Percentiles rank a stretch among this genome's conserved stretches.
These are phyloP conservation scores for Andrena minutula DNA, from an alignment of 2,888 invertebrate genomes.

Conservation along the genomic window DNA sequence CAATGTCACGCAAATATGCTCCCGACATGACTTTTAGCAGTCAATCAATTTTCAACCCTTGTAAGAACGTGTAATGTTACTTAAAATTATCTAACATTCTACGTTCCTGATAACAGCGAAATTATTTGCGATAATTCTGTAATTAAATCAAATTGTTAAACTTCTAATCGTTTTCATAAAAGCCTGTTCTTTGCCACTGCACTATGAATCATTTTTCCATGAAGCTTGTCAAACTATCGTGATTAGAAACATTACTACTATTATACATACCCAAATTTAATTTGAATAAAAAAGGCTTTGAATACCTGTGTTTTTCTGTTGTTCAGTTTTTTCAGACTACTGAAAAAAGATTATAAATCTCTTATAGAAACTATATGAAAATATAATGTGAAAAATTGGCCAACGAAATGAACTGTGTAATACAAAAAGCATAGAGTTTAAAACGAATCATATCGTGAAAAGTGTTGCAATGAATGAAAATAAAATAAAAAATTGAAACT, in stretches of 20 bases:
- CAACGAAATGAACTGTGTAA: neutral
- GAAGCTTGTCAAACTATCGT: neutral
- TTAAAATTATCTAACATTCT: constrained; percentile 25
- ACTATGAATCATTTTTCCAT: neutral
- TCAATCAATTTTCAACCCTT: constrained; percentile 43
- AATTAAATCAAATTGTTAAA: constrained; percentile 40
- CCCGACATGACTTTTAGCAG: constrained; percentile 31
- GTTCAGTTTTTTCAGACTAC: no score
- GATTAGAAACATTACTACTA: no score
- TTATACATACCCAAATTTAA: no score
- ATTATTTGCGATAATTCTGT: constrained; percentile 26
- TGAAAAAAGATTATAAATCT: no score
- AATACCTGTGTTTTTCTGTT: no score
- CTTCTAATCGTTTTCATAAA: constrained; percentile 2
- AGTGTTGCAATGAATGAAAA: neutral
- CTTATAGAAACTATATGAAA: neutral
- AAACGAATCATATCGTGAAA: neutral
- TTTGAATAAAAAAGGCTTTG: no score
- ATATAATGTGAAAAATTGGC: neutral
- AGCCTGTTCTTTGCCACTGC: neutral
- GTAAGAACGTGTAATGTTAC: constrained; percentile 11
- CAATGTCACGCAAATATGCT: constrained; percentile 39
- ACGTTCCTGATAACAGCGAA: constrained; percentile 15
- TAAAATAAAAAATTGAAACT: neutral
- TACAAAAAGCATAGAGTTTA: neutral